A percentile compares a stretch with the other conserved stretches of the same genome.
Conservation (phyloP, 1,140 invertebrate species). For the Drosophila biarmipes region DNA sequence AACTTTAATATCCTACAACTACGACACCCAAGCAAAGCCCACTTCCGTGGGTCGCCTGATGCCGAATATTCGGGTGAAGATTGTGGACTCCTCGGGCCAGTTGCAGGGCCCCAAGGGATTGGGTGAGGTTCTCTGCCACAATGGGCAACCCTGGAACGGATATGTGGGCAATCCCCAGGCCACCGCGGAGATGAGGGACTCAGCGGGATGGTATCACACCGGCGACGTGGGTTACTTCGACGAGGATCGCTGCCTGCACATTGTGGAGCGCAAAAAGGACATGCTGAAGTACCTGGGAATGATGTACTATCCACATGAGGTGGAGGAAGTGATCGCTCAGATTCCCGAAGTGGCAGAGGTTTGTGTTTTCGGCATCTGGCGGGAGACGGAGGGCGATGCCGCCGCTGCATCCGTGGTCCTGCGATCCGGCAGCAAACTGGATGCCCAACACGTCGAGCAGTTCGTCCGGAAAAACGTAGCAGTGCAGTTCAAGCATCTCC, state of each 20-base stretch:
- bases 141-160: conserved; percentile 67
- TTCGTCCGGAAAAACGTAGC: conserved; percentile 44
- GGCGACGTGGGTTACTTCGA: conserved; percentile 89
- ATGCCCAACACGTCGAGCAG: conserved; percentile 32
- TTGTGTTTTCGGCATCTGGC: conserved; percentile 80
- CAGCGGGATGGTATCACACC: conserved; percentile 88
- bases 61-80: conserved; percentile 71
- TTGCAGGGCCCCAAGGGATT: conserved; percentile 54
- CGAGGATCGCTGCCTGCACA: conserved; percentile 85
- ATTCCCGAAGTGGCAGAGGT: conserved; percentile 74
- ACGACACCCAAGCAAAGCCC: conserved; percentile 49
- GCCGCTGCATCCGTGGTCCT: conserved; percentile 76
- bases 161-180: conserved; percentile 71
- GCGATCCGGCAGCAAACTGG: conserved; percentile 26
- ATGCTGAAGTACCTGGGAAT: conserved; percentile 84
- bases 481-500: conserved; percentile 44
- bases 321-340: conserved; percentile 73
- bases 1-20: conserved; percentile 46
- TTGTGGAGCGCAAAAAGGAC: conserved; percentile 89
- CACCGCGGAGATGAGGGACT: conserved; percentile 70
- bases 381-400: conserved; percentile 74
- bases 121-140: conserved; percentile 72
- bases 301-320: conserved; percentile 82
- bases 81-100: conserved; percentile 60
- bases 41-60: conserved; percentile 67